phyloP scores from a whole-genome alignment of 2,797 vertebrate genomes.

The Falco naumanni region DNA sequence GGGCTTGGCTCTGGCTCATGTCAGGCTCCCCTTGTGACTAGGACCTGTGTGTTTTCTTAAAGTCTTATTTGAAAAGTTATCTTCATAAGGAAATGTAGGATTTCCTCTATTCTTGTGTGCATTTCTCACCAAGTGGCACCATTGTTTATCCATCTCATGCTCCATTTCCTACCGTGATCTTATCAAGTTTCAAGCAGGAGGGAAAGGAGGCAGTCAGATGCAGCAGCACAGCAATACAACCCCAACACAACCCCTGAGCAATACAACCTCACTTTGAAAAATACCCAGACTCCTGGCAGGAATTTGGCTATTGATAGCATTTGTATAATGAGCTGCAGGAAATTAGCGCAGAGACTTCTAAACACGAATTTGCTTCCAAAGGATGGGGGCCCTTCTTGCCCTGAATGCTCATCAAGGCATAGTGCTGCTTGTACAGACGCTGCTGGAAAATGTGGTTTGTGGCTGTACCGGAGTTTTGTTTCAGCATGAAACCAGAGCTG shows the following conservation, averaged over 20 bases:
- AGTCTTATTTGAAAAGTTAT: constrained; percentile 32
- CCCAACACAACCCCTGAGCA: not conserved
- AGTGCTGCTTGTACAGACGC: not conserved
- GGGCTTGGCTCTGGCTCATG: accelerated
- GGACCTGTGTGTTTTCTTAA: not conserved
- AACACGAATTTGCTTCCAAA: not conserved
- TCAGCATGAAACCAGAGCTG: not conserved
- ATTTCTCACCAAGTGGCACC: not conserved
- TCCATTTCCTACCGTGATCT: constrained; percentile 36
- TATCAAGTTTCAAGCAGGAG: constrained; percentile 44
- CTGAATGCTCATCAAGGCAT: accelerated
- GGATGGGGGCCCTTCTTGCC: not conserved
- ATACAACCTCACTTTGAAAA: not conserved
- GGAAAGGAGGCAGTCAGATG: not conserved
- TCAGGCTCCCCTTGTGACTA: not conserved
- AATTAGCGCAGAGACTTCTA: not conserved
- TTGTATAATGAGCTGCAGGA: not conserved
- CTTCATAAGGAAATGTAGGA: constrained; percentile 40
- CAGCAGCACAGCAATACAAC: not conserved
- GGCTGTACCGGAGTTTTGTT: not conserved
- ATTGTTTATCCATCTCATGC: constrained; percentile 39
- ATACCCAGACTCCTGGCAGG: not conserved
- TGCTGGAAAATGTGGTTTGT: not conserved
- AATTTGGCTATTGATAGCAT: not conserved
- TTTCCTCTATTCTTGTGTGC: constrained; percentile 49